Percentiles rank a stretch among this genome's conserved stretches.
Conservation (phyloP, 2,113 vertebrate species). For the Urocolius indicus region DNA sequence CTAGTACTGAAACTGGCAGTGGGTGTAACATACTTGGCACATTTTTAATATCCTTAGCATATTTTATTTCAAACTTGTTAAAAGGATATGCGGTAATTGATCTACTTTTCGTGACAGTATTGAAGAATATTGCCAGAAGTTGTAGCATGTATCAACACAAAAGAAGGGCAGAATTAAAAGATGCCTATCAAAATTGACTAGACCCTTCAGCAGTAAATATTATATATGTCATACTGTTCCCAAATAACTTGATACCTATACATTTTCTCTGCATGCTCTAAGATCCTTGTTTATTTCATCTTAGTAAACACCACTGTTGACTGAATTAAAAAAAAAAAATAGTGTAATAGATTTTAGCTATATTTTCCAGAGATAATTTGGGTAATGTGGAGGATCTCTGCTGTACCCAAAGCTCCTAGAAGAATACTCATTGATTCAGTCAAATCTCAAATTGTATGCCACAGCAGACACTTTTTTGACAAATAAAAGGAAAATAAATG, state of each 20-base stretch:
- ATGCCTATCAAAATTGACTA: slow-evolving; percentile 21
- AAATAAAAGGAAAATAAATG: background rate
- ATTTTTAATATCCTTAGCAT: slow-evolving; percentile 63
- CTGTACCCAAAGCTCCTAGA: background rate
- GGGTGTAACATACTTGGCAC: slow-evolving; percentile 52
- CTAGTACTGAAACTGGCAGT: slow-evolving; percentile 57
- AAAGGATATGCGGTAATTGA: slow-evolving; percentile 57
- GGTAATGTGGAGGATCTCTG: background rate
- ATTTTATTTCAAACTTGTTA: slow-evolving; percentile 66
- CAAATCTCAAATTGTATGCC: background rate
- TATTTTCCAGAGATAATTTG: background rate
- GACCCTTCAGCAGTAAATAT: background rate
- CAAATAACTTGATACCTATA: background rate
- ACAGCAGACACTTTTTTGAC: background rate
- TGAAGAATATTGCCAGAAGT: slow-evolving; percentile 66
- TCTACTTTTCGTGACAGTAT: slow-evolving; percentile 59
- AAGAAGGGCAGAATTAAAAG: slow-evolving; percentile 39
- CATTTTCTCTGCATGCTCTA: background rate
- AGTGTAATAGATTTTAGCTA: background rate
- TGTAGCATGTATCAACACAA: slow-evolving; percentile 52
- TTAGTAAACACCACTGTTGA: background rate
- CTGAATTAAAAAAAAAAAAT: background rate
- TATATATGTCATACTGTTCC: background rate
- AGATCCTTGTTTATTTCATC: background rate
- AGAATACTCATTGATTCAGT: background rate